These are phyloP conservation scores for Neodiprion fabricii DNA, from an alignment of 1,140 invertebrate species.

Conservation along the genomic window DNA sequence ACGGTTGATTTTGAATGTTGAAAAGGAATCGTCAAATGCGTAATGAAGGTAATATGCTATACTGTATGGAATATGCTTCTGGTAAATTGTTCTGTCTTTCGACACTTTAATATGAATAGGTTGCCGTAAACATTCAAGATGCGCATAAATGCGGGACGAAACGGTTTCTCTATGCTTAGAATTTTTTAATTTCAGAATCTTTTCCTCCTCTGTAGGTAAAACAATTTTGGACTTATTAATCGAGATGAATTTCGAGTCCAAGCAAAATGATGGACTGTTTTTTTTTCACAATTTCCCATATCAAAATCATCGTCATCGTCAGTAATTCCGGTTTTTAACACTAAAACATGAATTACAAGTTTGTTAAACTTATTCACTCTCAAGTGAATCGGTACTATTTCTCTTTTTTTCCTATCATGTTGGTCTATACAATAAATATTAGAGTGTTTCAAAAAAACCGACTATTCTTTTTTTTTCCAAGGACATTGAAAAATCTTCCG, in stretches of 20 bases:
- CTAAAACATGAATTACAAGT: slow-evolving; percentile 11
- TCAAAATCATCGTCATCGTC: slow-evolving; percentile 6
- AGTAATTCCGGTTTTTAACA: neutral
- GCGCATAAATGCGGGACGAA: slow-evolving; percentile 29
- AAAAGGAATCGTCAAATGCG: slow-evolving; percentile 45
- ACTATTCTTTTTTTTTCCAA: no score
- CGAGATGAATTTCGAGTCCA: neutral
- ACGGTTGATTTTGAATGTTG: slow-evolving; percentile 39
- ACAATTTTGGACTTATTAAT: slow-evolving; percentile 13
- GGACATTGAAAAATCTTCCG: no score
- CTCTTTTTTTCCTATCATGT: no score
- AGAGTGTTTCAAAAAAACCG: no score
- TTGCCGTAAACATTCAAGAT: slow-evolving; percentile 5
- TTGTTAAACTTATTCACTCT: neutral
- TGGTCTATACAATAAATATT: neutral
- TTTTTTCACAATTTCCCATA: no score
- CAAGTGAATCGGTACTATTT: neutral
- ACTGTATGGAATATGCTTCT: slow-evolving; percentile 47
- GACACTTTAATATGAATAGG: no score
- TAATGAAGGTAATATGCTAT: slow-evolving; percentile 52
- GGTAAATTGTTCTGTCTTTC: slow-evolving; percentile 34
- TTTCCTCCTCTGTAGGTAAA: slow-evolving; percentile 19
- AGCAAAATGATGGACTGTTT: slow-evolving; percentile 13
- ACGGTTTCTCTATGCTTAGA: slow-evolving; percentile 9
- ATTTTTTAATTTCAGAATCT: slow-evolving; percentile 31